Evolutionary conservation across 2,888 invertebrate species (phyloP).

Genomic region (Pogonocherus hispidulus): DNA sequence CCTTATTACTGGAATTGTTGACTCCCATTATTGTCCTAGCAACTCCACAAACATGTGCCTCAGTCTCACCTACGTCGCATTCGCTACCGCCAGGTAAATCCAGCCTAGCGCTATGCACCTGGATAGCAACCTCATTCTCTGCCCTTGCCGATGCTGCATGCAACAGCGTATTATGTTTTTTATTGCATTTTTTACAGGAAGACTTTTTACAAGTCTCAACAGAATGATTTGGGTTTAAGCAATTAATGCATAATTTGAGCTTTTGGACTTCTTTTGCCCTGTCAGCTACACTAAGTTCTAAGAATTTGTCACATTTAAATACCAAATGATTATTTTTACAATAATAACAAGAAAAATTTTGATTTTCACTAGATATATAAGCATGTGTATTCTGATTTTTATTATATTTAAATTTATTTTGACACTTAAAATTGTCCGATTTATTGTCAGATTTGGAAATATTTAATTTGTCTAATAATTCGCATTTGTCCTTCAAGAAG

Average conservation of each 20-base stretch:
- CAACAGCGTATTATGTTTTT: conserved; percentile 34
- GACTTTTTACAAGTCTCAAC: conserved; percentile 25
- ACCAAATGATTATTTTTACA: no score
- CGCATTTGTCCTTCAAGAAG: no score
- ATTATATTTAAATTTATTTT: neutral
- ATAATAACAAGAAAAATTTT: no score
- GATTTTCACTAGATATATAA: neutral
- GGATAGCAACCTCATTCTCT: no score
- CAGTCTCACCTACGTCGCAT: no score
- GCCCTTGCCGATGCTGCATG: conserved; percentile 5
- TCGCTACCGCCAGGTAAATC: no score
- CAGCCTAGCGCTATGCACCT: no score
- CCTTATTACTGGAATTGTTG: no score
- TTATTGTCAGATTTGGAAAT: neutral
- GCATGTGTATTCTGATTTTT: conserved; percentile 13
- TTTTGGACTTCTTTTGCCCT: conserved; percentile 22
- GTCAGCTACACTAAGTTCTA: conserved; percentile 11
- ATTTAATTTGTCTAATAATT: conserved; percentile 33
- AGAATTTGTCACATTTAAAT: no score
- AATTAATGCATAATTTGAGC: conserved; percentile 33
- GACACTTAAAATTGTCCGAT: no score
- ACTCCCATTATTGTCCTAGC: no score
- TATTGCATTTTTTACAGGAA: conserved; percentile 32
- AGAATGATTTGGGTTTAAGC: conserved; percentile 28
- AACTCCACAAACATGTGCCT: no score